These are phyloP conservation scores for Anorthoa munda DNA, from an alignment of 2,888 invertebrate species.

Conservation along the genomic window DNA sequence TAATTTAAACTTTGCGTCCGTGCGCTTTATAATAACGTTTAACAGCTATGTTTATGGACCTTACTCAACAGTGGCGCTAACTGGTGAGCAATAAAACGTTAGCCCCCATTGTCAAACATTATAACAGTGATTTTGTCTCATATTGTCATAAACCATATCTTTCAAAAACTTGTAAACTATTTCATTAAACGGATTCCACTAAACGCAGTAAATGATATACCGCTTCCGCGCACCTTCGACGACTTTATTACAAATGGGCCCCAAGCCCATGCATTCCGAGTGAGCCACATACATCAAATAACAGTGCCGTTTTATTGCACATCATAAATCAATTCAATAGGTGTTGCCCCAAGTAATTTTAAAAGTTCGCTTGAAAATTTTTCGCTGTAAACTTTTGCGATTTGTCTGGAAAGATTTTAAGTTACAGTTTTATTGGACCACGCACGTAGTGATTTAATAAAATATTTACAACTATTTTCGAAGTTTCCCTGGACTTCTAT, in stretches of 20 bases:
- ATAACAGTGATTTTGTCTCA: slow-evolving; percentile 33
- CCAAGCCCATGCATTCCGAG: slow-evolving; percentile 59
- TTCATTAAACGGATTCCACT: slow-evolving; percentile 44
- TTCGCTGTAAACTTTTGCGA: slow-evolving; percentile 78
- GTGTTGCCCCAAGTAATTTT: slow-evolving; percentile 78
- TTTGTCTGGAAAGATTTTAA: slow-evolving; percentile 72
- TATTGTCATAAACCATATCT: slow-evolving; percentile 7
- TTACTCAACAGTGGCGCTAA: too few relatives aligned
- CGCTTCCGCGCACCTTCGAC: slow-evolving; percentile 33
- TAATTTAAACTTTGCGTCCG: too few relatives aligned
- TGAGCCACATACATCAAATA: slow-evolving; percentile 73
- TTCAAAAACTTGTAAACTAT: slow-evolving; percentile 3
- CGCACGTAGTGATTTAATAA: slow-evolving; percentile 43
- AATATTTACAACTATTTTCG: slow-evolving; percentile 15
- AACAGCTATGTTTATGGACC: too few relatives aligned
- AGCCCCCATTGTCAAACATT: slow-evolving; percentile 44
- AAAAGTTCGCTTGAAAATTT: slow-evolving; percentile 79
- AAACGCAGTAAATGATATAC: slow-evolving; percentile 26
- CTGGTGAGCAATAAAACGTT: too few relatives aligned
- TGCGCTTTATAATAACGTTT: too few relatives aligned
- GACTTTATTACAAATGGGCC: slow-evolving; percentile 60
- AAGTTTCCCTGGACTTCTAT: background rate
- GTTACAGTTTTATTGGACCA: slow-evolving; percentile 53
- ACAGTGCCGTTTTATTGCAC: slow-evolving; percentile 73
- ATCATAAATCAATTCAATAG: slow-evolving; percentile 80